These are phyloP conservation scores for Drosophila atripex DNA, from an alignment of 2,888 invertebrate species.

Conservation along the genomic window DNA sequence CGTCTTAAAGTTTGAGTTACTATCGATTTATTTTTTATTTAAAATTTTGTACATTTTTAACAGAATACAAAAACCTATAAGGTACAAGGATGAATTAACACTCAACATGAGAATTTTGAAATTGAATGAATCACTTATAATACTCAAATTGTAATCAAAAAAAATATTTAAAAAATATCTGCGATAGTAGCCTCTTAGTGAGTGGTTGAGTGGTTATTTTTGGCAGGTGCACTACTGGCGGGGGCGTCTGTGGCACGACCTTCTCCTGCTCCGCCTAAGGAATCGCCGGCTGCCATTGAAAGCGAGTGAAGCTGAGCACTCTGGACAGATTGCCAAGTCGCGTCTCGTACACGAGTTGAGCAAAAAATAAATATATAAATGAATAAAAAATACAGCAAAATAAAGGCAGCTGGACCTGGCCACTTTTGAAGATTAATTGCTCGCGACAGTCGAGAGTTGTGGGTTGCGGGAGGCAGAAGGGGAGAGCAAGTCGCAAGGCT, in stretches of 20 bases:
- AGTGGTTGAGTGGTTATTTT: neutral
- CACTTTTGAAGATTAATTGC: constrained; percentile 80
- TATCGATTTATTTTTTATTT: neutral
- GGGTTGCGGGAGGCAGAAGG: constrained; percentile 31
- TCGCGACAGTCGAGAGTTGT: constrained; percentile 75
- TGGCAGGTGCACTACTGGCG: constrained; percentile 43
- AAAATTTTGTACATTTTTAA: neutral
- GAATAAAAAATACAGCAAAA: constrained; percentile 29
- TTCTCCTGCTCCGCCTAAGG: constrained; percentile 70
- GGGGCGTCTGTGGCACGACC: constrained; percentile 59
- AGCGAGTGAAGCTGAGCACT: constrained; percentile 77
- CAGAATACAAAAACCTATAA: too few species aligned
- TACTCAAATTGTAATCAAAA: too few species aligned
- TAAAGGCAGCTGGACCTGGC: constrained; percentile 48
- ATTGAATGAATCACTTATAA: too few species aligned
- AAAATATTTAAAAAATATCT: neutral
- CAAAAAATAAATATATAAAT: constrained; percentile 29
- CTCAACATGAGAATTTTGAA: too few species aligned
- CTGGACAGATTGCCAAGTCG: constrained; percentile 81
- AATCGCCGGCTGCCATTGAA: constrained; percentile 79
- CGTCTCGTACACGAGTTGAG: constrained; percentile 51
- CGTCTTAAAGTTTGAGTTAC: neutral
- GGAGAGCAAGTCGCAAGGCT: constrained; percentile 63
- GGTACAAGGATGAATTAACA: too few species aligned
- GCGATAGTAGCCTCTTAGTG: neutral